Base-by-base conservation (phyloP, 2,113 vertebrate genomes). In the Odontophorus gujanensis region DNA sequence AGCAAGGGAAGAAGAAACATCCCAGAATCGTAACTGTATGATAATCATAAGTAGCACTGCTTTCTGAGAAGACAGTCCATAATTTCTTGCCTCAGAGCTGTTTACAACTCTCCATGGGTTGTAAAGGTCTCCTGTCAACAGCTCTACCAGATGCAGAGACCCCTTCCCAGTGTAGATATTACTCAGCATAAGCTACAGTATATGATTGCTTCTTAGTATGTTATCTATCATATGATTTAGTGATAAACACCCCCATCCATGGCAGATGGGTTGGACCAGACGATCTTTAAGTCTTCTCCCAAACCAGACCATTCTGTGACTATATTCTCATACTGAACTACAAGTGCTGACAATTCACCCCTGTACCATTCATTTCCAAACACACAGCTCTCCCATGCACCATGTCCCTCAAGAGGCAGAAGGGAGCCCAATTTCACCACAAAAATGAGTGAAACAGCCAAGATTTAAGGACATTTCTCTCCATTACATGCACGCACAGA, bases 321-420 rank as follows among this genome's bases (percentile, higher is more conserved):
- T 22, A 22, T 3, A 6, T 18, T 79, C 66, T 59, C 48, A 71
- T 12, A 30, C 3, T 0, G 2, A 80, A n/a, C 57, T 2, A 17
- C 7, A 48, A 32, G n/a, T 48, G 6, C 19, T 8, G 15, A 6
- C 0, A 0, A 53, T 48, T 73, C 55, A 69, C 32, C 13, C 26
- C 42, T 20, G 16, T 13, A 55, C 9, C 17, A 28, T 80, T 47
- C 1, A 2, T 18, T 66, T 36, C 30, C 22, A 1, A 2, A 53
- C 8, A 15, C 1, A 6, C 0, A 2, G 48, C 25, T 47, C 15
- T 74, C 18, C 14, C 18, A 21, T 4, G 25, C 21, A 57, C 57
- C 34, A 21, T 0, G 2, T 43, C 43, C 48, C 32, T 63, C 38
- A 26, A 43, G 38, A 26, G 75, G 69, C 51, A 57, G 58, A 71